Evolutionary conservation across 1,140 invertebrate genomes (phyloP).

Genomic region (Neodiprion virginianus): DNA sequence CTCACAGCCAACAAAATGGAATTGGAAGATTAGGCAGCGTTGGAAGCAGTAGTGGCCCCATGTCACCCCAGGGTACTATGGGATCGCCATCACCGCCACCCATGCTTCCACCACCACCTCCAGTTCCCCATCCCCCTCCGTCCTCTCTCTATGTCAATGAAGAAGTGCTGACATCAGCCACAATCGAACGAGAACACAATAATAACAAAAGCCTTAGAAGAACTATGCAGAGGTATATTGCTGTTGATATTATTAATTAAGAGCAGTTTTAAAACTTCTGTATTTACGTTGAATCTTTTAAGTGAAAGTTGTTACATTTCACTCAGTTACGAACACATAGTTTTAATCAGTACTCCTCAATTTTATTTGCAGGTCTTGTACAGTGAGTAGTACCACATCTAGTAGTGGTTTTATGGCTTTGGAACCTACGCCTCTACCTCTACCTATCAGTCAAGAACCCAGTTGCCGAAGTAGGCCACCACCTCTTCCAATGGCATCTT

Average conservation of each 20-base stretch:
- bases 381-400: slow-evolving; percentile 47
- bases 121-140: slow-evolving; percentile 56
- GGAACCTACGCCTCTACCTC: slow-evolving; percentile 33
- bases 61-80: slow-evolving; percentile 63
- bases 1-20: slow-evolving; percentile 60
- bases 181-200: slow-evolving; percentile 55
- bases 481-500: slow-evolving; percentile 41
- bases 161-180: slow-evolving; percentile 46
- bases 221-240: slow-evolving; percentile 49
- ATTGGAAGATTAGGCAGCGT: slow-evolving; percentile 54
- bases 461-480: slow-evolving; percentile 25
- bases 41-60: slow-evolving; percentile 63
- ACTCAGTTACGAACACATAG: no score
- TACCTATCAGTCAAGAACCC: slow-evolving; percentile 30
- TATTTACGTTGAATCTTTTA: no score
- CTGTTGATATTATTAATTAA: not conserved
- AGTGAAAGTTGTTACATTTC: no score
- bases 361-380: slow-evolving; percentile 43
- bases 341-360: not conserved
- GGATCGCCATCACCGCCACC: slow-evolving; percentile 57
- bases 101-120: slow-evolving; percentile 47
- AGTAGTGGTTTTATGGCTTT: slow-evolving; percentile 39
- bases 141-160: slow-evolving; percentile 57
- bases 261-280: slow-evolving; percentile 5
- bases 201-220: slow-evolving; percentile 55